Evolutionary conservation across 2,113 vertebrate species (phyloP), one percentile per base, ranked within the genome.

Genomic region (Myrmophylax atrothorax): DNA sequence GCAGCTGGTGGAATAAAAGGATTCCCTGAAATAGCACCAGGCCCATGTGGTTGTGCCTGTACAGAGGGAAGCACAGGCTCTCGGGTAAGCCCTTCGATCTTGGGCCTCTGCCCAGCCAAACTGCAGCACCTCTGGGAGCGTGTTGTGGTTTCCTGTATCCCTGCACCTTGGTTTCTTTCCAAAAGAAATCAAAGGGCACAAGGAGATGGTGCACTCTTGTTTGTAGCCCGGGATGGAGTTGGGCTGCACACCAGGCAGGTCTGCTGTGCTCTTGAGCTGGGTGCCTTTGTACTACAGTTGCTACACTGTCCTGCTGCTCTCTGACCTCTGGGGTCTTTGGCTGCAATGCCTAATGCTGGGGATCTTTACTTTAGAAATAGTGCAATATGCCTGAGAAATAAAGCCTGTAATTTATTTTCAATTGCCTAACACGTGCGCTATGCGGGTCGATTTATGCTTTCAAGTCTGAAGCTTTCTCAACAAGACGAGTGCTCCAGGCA

Each of bases 1-100:
- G 95, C 89, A 96, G 94, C 94, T 94, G 95, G 89, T 89, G 93
- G 79, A 96, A 90, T 88, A 93, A 93, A 94, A 93, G 80, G 86
- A 96, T 94, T 96, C 93, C 86, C 87, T 89, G 80, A 81, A 94
- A 84, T 40, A 93, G 60, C 89, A 94, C 33, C 29, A 49, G 73
- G 44, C 40, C 83, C 80, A 7, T 23, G 93, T 75, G 74, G 84
- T 28, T 33, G 60, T 87, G 84, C 58, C 64, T 55, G 60, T 1
- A 3, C 52, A 12, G 52, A 63, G 81, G 26, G 81, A 92, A 87
- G 87, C 1, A 1, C 60, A 12, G 52, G 87, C 64, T 93, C 77
- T 74, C 18, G 66, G 73, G 60, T 87, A 75, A 95, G 69, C 73
- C 77, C 92, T 33, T 60, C 0, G 4, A 42, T 78, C 47, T 52